These are phyloP conservation scores for Cololabis saira DNA, from an alignment of 2,113 vertebrate genomes.

Conservation along the genomic window DNA sequence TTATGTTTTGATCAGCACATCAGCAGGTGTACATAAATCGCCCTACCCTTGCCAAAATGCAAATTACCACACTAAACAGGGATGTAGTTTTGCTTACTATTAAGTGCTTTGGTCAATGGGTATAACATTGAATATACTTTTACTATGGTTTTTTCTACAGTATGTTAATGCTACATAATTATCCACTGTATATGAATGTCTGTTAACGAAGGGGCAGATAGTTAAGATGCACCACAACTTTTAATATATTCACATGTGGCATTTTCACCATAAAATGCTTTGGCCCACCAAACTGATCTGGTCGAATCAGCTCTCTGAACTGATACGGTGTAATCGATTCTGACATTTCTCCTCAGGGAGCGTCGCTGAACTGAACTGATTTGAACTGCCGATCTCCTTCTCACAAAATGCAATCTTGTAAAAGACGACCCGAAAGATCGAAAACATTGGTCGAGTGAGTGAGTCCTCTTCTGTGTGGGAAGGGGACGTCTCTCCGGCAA, in stretches of 20 bases:
- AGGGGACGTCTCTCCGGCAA: slow-evolving; percentile 49
- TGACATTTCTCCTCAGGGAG: no score
- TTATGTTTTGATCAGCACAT: slow-evolving; percentile 83
- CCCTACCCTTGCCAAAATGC: slow-evolving; percentile 66
- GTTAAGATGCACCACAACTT: slow-evolving; percentile 60
- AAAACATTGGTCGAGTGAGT: slow-evolving; percentile 37
- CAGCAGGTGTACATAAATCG: slow-evolving; percentile 78
- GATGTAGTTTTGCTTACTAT: slow-evolving; percentile 72
- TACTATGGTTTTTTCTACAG: slow-evolving; percentile 76
- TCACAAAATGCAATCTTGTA: slow-evolving; percentile 47
- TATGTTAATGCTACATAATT: slow-evolving; percentile 80
- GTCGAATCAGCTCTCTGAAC: slow-evolving; percentile 11
- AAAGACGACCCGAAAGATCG: slow-evolving; percentile 43
- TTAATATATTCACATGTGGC: slow-evolving; percentile 72
- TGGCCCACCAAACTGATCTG: slow-evolving; percentile 59
- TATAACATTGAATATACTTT: slow-evolving; percentile 72
- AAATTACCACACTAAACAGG: slow-evolving; percentile 62
- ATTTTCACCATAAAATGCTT: slow-evolving; percentile 53
- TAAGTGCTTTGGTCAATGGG: slow-evolving; percentile 79
- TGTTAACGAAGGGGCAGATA: slow-evolving; percentile 50
- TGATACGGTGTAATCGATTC: no score
- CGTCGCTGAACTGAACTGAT: neutral
- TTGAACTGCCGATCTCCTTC: neutral
- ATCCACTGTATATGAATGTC: slow-evolving; percentile 69
- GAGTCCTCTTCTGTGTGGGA: slow-evolving; percentile 20